Conservation (phyloP, 2,888 invertebrate genomes). For the Cremastobaeus sp. region DNA sequence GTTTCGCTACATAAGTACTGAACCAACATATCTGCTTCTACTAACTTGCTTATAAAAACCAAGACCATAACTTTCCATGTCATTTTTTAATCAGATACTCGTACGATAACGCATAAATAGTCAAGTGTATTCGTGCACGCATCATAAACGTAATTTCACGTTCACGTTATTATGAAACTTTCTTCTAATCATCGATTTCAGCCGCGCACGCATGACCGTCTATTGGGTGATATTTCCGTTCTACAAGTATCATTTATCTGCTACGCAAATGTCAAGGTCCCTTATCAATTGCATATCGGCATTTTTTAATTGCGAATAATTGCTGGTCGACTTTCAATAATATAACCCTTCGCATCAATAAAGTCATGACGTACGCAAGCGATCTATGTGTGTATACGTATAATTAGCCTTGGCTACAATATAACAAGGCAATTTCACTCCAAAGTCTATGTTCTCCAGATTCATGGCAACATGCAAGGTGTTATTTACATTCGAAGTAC, state of each 20-base stretch:
- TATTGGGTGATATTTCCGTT: slow-evolving; percentile 46
- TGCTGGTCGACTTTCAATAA: slow-evolving; percentile 8
- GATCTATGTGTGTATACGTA: too few relatives aligned
- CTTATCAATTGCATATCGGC: slow-evolving; percentile 18
- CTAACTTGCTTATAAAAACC: too few relatives aligned
- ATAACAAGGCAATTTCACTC: not conserved
- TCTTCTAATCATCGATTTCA: slow-evolving; percentile 45
- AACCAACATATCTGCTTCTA: too few relatives aligned
- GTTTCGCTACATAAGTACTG: too few relatives aligned
- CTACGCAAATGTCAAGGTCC: slow-evolving; percentile 46
- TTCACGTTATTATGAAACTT: slow-evolving; percentile 39
- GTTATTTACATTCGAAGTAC: too few relatives aligned
- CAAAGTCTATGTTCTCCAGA: not conserved
- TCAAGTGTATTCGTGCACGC: too few relatives aligned
- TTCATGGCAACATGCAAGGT: slow-evolving; percentile 6
- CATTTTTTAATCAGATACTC: not conserved
- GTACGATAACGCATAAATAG: not conserved
- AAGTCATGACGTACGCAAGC: too few relatives aligned
- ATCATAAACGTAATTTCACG: slow-evolving; percentile 20
- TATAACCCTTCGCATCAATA: not conserved
- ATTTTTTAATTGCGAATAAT: slow-evolving; percentile 21
- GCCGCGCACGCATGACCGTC: slow-evolving; percentile 10
- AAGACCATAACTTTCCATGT: too few relatives aligned
- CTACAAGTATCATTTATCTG: slow-evolving; percentile 34
- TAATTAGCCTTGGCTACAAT: slow-evolving; percentile 7